Evolutionary conservation across 2,888 invertebrate species (phyloP).

Genomic region (Callinectes sapidus): DNA sequence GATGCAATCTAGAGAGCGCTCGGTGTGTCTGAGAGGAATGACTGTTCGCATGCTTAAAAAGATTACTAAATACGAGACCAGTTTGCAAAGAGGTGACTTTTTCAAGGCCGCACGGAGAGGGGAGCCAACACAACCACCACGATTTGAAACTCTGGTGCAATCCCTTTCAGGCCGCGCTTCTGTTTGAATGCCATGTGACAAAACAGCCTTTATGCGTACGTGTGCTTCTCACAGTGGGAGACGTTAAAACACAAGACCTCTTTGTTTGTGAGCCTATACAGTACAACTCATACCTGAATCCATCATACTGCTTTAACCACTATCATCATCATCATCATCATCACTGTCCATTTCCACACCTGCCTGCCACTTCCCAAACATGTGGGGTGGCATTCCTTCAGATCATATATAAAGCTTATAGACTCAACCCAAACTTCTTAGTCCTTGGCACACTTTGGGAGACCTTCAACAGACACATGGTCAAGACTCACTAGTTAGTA

Average conservation of each 20-base stretch:
- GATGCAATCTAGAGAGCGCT: constrained; percentile 23
- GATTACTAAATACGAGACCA: constrained; percentile 43
- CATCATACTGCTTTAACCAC: background rate
- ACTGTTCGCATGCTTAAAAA: constrained; percentile 51
- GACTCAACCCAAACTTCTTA: background rate
- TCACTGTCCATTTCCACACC: background rate
- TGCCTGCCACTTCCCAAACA: background rate
- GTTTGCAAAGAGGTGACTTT: constrained; percentile 46
- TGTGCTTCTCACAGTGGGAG: background rate
- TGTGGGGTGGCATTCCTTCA: background rate
- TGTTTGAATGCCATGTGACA: constrained; percentile 38
- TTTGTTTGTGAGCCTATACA: background rate
- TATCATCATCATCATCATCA: background rate
- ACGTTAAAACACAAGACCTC: background rate
- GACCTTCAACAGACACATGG: background rate
- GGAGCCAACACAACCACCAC: constrained; percentile 45
- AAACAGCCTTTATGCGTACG: background rate
- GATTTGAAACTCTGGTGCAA: constrained; percentile 43
- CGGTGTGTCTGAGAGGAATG: constrained; percentile 4
- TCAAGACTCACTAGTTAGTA: background rate
- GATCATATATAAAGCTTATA: background rate
- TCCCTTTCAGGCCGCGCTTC: constrained; percentile 48
- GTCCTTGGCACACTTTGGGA: background rate
- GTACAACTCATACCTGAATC: background rate
- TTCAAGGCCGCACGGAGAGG: constrained; percentile 52